phyloP scores from a whole-genome alignment of 2,113 vertebrate genomes.

The Semicossyphus pulcher region DNA sequence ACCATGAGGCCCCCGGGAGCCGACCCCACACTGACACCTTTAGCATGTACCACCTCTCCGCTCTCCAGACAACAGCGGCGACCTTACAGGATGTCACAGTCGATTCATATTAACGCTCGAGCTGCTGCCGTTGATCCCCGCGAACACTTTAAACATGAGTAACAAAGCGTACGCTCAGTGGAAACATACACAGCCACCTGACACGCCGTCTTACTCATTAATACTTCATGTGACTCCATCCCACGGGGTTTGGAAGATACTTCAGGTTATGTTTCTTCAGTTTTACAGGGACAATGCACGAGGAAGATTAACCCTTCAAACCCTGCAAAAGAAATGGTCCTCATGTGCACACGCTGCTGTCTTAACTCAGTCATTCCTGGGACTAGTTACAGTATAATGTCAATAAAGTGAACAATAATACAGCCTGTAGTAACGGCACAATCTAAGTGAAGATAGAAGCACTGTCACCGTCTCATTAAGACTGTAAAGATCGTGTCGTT shows the following conservation, averaged over 20 bases:
- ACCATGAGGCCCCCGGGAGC: neutral
- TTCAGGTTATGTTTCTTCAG: too few relatives aligned
- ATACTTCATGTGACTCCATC: neutral
- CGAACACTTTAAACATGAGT: neutral
- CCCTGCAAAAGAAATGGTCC: too few relatives aligned
- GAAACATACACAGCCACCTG: neutral
- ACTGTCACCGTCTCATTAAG: too few relatives aligned
- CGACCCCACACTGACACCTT: constrained; percentile 11
- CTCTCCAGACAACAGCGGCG: constrained; percentile 4
- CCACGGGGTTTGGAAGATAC: too few relatives aligned
- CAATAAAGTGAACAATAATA: too few relatives aligned
- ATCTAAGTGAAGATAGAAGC: too few relatives aligned
- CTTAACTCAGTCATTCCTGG: too few relatives aligned
- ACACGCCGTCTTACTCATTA: neutral
- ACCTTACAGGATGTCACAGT: constrained; percentile 58
- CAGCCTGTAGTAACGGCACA: too few relatives aligned
- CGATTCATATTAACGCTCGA: constrained; percentile 47
- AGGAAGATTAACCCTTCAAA: neutral
- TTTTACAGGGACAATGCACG: too few relatives aligned
- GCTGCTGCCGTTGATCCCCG: constrained; percentile 35
- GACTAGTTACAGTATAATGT: too few relatives aligned
- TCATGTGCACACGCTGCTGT: too few relatives aligned
- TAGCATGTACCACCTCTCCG: neutral
- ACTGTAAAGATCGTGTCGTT: too few relatives aligned
- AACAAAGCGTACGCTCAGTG: neutral